Conservation (phyloP, 2,797 vertebrate genomes). For the Lateolabrax maculatus region DNA sequence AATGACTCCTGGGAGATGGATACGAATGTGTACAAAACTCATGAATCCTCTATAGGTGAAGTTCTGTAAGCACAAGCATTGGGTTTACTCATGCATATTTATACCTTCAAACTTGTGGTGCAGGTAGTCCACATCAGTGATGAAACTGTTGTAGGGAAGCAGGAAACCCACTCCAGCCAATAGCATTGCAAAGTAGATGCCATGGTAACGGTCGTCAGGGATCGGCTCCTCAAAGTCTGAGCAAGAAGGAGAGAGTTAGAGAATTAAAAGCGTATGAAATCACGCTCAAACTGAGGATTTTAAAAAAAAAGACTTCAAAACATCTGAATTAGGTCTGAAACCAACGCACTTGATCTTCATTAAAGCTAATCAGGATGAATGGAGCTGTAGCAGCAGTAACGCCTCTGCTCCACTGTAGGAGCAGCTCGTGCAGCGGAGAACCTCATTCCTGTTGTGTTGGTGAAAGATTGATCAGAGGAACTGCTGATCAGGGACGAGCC, state of each 20-base stretch:
- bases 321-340: constrained; percentile 29
- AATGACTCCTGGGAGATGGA: background rate
- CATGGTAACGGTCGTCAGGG: constrained; percentile 95
- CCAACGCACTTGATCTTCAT: constrained; percentile 13
- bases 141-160: constrained; percentile 98
- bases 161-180: constrained; percentile 97
- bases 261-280: constrained; percentile 34
- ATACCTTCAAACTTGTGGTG: constrained; percentile 96
- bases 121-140: constrained; percentile 97
- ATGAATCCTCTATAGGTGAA: background rate
- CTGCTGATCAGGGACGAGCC: background rate
- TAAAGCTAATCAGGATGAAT: constrained; percentile 43
- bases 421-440: constrained; percentile 9
- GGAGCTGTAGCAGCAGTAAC: constrained; percentile 12
- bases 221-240: constrained; percentile 88
- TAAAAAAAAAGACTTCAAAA: constrained; percentile 27
- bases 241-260: constrained; percentile 44
- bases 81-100: background rate
- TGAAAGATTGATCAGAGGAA: constrained; percentile 22
- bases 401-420: constrained; percentile 13
- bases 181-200: constrained; percentile 98
- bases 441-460: background rate
- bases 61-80: background rate
- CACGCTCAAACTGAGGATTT: background rate
- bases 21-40: background rate